phyloP scores from a whole-genome alignment of 2,888 invertebrate genomes.

The Philonicus albiceps region DNA sequence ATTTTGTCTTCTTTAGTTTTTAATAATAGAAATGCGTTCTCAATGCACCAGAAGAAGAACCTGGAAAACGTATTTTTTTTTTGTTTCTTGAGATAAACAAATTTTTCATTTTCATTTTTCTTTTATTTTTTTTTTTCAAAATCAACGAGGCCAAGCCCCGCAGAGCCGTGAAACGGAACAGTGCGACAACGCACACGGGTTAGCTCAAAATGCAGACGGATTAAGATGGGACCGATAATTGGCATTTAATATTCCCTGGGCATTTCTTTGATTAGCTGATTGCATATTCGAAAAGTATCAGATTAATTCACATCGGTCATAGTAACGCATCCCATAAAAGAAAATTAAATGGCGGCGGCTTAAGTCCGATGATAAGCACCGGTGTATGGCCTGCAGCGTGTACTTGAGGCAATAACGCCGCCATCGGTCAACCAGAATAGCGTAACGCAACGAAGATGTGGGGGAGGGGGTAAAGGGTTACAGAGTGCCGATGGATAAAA shows the following conservation, averaged over 20 bases:
- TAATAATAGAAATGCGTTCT: background rate
- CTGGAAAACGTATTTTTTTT: background rate
- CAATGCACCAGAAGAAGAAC: background rate
- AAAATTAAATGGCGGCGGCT: slow-evolving; percentile 17
- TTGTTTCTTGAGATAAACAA: background rate
- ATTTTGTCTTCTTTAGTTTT: background rate
- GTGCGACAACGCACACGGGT: background rate
- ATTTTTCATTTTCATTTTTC: background rate
- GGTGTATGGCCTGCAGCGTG: background rate
- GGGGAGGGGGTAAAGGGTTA: background rate
- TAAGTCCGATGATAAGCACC: slow-evolving; percentile 5
- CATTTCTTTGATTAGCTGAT: slow-evolving; percentile 29
- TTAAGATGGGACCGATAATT: background rate
- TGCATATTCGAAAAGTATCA: slow-evolving; percentile 12
- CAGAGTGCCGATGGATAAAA: background rate
- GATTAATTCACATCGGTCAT: slow-evolving; percentile 3
- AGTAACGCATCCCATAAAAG: background rate
- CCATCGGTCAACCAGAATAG: background rate
- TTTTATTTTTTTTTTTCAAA: background rate
- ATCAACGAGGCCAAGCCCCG: background rate
- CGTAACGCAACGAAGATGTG: background rate
- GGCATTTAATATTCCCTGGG: slow-evolving; percentile 14
- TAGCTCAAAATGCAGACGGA: background rate
- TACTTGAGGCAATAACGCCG: background rate
- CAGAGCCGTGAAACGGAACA: background rate